These are phyloP conservation scores for Trissolcus brochymenae DNA, from an alignment of 2,888 invertebrate species.

Conservation along the genomic window DNA sequence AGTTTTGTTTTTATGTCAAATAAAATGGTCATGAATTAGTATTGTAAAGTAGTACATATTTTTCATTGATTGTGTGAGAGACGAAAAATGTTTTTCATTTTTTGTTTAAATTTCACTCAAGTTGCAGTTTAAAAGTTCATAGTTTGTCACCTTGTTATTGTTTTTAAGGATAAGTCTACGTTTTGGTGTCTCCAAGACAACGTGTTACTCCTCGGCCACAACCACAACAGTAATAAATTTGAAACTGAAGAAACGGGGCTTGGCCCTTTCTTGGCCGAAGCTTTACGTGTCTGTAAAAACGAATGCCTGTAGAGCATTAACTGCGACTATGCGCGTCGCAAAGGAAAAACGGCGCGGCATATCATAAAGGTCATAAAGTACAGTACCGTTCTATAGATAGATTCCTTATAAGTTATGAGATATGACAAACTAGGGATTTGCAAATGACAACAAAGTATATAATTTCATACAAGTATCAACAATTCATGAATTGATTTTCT, in stretches of 20 bases:
- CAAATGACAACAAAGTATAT: too few species aligned
- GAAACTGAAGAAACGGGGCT: constrained; percentile 21
- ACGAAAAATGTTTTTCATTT: not conserved
- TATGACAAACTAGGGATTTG: too few species aligned
- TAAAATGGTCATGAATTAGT: not conserved
- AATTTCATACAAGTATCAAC: too few species aligned
- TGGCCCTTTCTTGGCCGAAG: constrained; percentile 20
- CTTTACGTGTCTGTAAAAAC: constrained; percentile 47
- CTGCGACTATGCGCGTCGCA: constrained; percentile 15
- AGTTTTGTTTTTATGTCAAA: too few species aligned
- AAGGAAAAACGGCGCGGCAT: constrained; percentile 36
- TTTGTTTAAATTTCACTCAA: not conserved
- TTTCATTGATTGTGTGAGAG: not conserved
- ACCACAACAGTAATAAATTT: constrained; percentile 46
- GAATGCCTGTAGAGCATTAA: constrained; percentile 11
- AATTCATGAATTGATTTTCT: too few species aligned
- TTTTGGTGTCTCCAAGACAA: constrained; percentile 41
- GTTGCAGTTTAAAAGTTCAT: constrained; percentile 7
- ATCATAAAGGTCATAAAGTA: constrained; percentile 39
- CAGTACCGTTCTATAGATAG: constrained; percentile 34
- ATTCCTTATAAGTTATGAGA: not conserved
- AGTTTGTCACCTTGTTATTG: constrained; percentile 44
- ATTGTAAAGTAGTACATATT: not conserved
- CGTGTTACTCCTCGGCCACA: constrained; percentile 55
- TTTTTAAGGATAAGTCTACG: constrained; percentile 21